A percentile compares a stretch with the other conserved stretches of the same genome.
Evolutionary conservation across 2,797 vertebrate species (phyloP).

Genomic region (Pachyuromys duprasi): DNA sequence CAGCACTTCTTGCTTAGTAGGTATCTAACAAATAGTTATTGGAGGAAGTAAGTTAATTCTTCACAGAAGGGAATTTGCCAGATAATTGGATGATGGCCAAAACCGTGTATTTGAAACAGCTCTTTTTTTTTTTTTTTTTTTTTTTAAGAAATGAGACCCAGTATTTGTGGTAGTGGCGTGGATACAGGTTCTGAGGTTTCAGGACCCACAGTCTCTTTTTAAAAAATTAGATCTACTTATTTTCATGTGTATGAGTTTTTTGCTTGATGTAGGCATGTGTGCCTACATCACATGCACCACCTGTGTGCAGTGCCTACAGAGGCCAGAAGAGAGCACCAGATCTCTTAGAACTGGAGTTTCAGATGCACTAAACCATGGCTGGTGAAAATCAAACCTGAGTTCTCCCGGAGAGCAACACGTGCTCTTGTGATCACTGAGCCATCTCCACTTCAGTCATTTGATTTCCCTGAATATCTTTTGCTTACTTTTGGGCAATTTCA

Average conservation of each 20-base stretch:
- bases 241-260: background rate
- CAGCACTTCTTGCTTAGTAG: background rate
- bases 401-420: background rate
- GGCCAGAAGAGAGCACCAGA: background rate
- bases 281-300: no score
- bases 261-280: background rate
- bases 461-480: background rate
- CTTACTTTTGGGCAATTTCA: background rate
- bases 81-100: background rate
- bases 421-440: background rate
- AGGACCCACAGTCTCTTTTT: background rate
- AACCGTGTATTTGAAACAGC: conserved; percentile 1
- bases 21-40: background rate
- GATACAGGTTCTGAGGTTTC: background rate
- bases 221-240: background rate
- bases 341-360: background rate
- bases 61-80: background rate
- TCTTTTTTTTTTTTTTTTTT: background rate
- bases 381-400: background rate
- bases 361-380: background rate
- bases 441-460: background rate
- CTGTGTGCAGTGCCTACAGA: background rate
- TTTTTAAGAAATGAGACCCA: background rate
- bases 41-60: conserved; percentile 14
- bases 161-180: background rate